These are phyloP conservation scores for Anarhynchus alexandrinus DNA, from an alignment of 2,113 vertebrate genomes.

Conservation along the genomic window DNA sequence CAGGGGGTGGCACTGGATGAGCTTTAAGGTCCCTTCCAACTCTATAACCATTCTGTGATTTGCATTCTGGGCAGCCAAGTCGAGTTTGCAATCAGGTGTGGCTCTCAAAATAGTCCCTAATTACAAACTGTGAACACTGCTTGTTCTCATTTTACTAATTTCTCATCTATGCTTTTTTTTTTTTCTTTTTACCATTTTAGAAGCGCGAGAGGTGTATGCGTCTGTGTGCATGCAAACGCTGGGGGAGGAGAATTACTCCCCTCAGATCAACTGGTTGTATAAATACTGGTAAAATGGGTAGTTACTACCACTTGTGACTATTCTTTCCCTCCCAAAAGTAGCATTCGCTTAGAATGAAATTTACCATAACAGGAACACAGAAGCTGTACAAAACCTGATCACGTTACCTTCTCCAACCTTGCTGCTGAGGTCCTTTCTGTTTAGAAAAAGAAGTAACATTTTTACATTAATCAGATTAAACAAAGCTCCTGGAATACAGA, in stretches of 20 bases:
- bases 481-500: not conserved
- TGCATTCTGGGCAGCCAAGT: not conserved
- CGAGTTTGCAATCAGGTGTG: rapidly evolving
- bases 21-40: not conserved
- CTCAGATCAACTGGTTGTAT: rapidly evolving
- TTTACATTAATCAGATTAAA: not conserved
- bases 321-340: not conserved
- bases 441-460: not conserved
- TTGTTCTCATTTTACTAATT: not conserved
- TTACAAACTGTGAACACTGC: rapidly evolving
- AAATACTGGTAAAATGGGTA: not conserved
- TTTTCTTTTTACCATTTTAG: rapidly evolving
- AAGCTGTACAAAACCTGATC: not conserved
- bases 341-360: not conserved
- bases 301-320: not conserved
- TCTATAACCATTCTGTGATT: not conserved
- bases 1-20: not conserved
- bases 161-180: not conserved
- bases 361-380: rapidly evolving
- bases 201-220: rapidly evolving
- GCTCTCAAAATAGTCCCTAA: not conserved
- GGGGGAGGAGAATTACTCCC: not conserved
- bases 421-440: not conserved
- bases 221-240: rapidly evolving
- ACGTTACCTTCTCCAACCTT: not conserved